Conservation (phyloP, 2,113 vertebrate species). For the Protomyctophum bolini region DNA sequence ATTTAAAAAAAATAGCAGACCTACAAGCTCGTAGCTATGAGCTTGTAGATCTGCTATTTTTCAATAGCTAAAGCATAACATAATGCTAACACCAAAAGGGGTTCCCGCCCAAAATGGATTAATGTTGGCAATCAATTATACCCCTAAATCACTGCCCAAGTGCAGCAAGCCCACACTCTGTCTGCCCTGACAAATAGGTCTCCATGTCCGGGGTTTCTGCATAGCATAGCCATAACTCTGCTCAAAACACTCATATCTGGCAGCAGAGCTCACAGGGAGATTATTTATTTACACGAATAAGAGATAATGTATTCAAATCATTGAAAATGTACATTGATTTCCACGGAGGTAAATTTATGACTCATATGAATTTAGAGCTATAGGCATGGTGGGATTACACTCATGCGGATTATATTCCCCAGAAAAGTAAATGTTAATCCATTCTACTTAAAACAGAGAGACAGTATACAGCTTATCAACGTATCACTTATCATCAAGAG, state of each 20-base stretch:
- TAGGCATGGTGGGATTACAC: constrained; percentile 9
- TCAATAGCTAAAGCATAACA: no score
- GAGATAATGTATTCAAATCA: constrained; percentile 36
- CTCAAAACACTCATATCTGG: constrained; percentile 28
- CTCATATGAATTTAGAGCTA: constrained; percentile 20
- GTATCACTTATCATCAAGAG: neutral
- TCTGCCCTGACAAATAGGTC: constrained; percentile 45
- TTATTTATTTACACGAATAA: constrained; percentile 34
- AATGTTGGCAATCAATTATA: constrained; percentile 47
- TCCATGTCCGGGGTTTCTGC: constrained; percentile 24
- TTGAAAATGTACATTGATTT: constrained; percentile 46
- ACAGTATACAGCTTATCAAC: neutral
- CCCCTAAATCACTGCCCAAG: constrained; percentile 20
- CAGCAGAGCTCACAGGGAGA: constrained; percentile 22
- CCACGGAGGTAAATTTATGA: constrained; percentile 30
- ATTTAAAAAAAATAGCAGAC: no score
- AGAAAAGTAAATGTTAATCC: constrained; percentile 20
- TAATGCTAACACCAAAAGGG: no score
- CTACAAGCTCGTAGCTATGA: no score
- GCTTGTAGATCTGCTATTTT: no score
- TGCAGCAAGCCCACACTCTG: constrained; percentile 27
- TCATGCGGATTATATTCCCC: constrained; percentile 1
- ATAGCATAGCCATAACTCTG: constrained; percentile 47
- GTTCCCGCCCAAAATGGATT: no score
- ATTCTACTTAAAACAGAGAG: constrained; percentile 12